Evolutionary conservation across 2,113 vertebrate species (phyloP).

Genomic region (Ciconia boyciana): DNA sequence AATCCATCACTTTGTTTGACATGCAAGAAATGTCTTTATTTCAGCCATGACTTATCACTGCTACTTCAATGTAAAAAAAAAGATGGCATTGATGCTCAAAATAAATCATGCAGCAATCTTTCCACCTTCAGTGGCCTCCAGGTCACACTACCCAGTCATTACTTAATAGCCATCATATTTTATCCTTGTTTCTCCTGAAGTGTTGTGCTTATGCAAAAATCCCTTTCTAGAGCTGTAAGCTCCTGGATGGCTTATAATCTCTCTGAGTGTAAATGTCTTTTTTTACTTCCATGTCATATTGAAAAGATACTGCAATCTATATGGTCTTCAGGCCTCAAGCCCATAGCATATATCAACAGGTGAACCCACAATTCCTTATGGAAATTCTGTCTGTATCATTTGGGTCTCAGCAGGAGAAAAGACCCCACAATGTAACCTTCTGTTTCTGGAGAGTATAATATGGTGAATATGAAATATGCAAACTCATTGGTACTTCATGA

Average conservation of each 20-base stretch:
- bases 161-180: neutral
- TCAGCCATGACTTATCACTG: neutral
- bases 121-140: neutral
- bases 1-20: neutral
- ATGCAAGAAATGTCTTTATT: neutral
- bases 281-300: neutral
- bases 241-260: neutral
- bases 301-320: neutral
- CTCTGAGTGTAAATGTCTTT: neutral
- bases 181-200: neutral
- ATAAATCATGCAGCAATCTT: neutral
- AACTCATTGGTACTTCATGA: neutral
- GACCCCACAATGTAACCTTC: neutral
- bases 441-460: neutral
- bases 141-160: neutral
- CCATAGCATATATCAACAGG: accelerated
- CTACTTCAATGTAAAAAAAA: neutral
- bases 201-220: neutral
- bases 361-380: neutral
- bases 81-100: neutral
- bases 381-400: neutral
- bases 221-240: neutral
- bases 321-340: neutral
- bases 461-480: neutral
- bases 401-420: neutral